Conservation (phyloP, 1,140 invertebrate species). For the Matsumurasca onukii region DNA sequence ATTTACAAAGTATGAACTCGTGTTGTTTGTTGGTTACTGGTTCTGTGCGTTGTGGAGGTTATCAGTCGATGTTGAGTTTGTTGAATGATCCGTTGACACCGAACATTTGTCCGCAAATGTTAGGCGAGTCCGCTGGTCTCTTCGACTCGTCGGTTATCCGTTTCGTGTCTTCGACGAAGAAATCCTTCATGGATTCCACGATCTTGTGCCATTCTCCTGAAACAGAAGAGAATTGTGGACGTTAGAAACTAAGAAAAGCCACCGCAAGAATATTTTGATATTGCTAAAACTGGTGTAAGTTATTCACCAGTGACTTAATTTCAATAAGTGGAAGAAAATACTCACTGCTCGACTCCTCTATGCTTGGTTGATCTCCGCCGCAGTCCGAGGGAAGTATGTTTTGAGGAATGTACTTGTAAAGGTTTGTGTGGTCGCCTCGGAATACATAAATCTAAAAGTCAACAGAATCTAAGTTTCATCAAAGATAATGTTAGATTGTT, state of each 20-base stretch:
- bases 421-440: slow-evolving; percentile 29
- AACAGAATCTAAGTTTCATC: not conserved
- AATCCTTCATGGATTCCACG: slow-evolving; percentile 5
- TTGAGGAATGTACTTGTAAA: slow-evolving; percentile 33
- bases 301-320: no score
- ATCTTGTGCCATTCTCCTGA: slow-evolving; percentile 13
- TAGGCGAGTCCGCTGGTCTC: slow-evolving; percentile 16
- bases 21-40: no score
- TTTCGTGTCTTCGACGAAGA: slow-evolving; percentile 11
- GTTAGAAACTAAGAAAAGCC: no score
- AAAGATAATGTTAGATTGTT: not conserved
- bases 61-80: slow-evolving; percentile 33
- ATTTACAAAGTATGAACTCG: no score
- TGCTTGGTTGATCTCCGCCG: slow-evolving; percentile 36
- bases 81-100: slow-evolving; percentile 34
- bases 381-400: slow-evolving; percentile 33
- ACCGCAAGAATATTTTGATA: no score
- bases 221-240: no score
- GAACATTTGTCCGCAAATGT: slow-evolving; percentile 22
- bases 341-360: slow-evolving; percentile 39
- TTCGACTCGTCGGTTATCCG: slow-evolving; percentile 14
- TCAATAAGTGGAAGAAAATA: no score
- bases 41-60: no score
- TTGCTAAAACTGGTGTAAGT: no score
- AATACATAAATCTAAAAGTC: slow-evolving; percentile 22